These are phyloP conservation scores for Mimachlamys varia DNA, from an alignment of 2,888 invertebrate species.

Conservation along the genomic window DNA sequence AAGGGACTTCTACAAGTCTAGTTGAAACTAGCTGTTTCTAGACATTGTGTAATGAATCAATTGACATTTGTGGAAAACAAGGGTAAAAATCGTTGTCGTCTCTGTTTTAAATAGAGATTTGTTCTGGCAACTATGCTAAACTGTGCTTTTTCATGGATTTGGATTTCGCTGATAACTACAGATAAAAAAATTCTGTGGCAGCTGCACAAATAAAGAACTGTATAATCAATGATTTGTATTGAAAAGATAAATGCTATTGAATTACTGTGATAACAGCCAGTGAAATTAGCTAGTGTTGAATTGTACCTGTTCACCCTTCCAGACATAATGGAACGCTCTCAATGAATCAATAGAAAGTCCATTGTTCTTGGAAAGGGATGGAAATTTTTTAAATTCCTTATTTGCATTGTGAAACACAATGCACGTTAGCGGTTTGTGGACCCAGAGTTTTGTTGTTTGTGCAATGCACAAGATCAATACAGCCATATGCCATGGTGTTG, in stretches of 20 bases:
- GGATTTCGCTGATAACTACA: not conserved
- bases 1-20: no score
- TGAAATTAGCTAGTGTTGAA: not conserved
- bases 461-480: not conserved
- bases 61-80: no score
- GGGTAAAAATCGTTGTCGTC: no score
- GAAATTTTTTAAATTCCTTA: not conserved
- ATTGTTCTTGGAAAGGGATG: not conserved
- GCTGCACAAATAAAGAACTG: slow-evolving; percentile 17
- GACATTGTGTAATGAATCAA: no score
- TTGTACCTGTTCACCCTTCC: not conserved
- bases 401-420: not conserved
- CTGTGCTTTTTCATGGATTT: not conserved
- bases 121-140: not conserved
- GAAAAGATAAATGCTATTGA: slow-evolving; percentile 20
- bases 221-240: slow-evolving; percentile 15
- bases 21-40: no score
- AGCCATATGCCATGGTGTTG: not conserved
- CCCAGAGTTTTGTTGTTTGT: not conserved
- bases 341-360: not conserved
- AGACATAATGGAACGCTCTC: not conserved
- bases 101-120: not conserved
- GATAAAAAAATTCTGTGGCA: not conserved
- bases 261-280: not conserved
- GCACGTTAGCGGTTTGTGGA: not conserved